A percentile compares a stretch with the other conserved stretches of the same genome.
These are phyloP conservation scores for Parthenolecanium corni DNA, from an alignment of 2,888 invertebrate species.

Conservation along the genomic window DNA sequence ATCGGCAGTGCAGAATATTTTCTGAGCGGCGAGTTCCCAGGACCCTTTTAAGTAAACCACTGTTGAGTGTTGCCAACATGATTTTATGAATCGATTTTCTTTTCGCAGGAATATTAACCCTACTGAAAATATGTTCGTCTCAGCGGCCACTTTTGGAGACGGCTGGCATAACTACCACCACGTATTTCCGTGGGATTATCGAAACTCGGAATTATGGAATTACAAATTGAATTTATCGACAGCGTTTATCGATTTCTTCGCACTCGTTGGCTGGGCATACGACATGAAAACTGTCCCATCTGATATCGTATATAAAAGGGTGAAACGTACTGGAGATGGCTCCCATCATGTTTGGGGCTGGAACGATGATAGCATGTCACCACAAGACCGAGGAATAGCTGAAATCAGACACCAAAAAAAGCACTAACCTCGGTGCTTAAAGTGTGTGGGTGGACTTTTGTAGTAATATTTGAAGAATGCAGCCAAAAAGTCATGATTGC, in stretches of 20 bases:
- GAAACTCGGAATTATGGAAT: constrained; percentile 58
- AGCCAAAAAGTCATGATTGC: too few relatives aligned
- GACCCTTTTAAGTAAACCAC: too few relatives aligned
- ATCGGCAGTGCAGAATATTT: too few relatives aligned
- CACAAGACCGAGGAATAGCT: constrained; percentile 32
- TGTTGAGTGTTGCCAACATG: too few relatives aligned
- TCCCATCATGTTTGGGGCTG: constrained; percentile 33
- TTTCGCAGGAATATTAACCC: constrained; percentile 33
- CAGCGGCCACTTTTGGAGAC: constrained; percentile 33
- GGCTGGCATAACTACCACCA: constrained; percentile 40
- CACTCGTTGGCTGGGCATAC: constrained; percentile 74
- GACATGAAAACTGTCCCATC: constrained; percentile 68
- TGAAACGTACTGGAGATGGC: constrained; percentile 51
- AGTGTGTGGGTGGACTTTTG: too few relatives aligned
- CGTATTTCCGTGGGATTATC: constrained; percentile 55
- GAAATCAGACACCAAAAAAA: constrained; percentile 13
- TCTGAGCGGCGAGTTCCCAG: too few relatives aligned
- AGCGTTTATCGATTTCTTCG: constrained; percentile 65
- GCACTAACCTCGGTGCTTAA: too few relatives aligned
- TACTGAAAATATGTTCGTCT: constrained; percentile 33
- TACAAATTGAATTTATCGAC: constrained; percentile 62
- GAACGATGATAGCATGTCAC: constrained; percentile 33
- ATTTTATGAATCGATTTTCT: too few relatives aligned
- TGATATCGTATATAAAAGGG: constrained; percentile 56
- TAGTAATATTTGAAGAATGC: too few relatives aligned